phyloP scores from a whole-genome alignment of 2,113 vertebrate species.

The Melanerpes formicivorus region DNA sequence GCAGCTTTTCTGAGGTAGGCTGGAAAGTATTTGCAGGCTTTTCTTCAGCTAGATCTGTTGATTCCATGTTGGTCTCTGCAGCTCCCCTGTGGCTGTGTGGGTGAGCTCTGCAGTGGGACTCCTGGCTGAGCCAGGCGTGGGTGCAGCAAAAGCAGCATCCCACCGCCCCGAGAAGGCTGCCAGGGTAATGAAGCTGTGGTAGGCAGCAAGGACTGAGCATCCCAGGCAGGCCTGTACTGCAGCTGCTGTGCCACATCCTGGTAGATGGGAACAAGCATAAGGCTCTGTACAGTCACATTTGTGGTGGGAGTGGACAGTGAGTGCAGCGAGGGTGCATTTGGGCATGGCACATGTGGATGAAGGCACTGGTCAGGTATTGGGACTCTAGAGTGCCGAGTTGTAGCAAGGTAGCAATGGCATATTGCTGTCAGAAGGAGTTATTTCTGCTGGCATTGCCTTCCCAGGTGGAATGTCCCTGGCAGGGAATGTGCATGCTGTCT shows the following conservation, averaged over 20 bases:
- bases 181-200: background rate
- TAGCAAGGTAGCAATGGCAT: background rate
- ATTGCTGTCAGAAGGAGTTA: background rate
- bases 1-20: conserved; percentile 86
- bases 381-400: background rate
- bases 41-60: background rate
- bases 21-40: background rate
- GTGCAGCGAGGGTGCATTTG: background rate
- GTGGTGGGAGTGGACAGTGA: background rate
- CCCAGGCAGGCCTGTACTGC: background rate
- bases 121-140: conserved; percentile 1
- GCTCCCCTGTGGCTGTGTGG: conserved; percentile 44
- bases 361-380: background rate
- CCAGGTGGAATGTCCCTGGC: background rate
- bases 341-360: background rate
- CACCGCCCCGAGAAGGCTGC: background rate
- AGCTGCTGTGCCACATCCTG: background rate
- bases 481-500: background rate
- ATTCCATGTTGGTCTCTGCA: background rate
- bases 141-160: background rate
- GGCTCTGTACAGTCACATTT: background rate
- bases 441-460: background rate
- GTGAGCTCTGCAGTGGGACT: conserved; percentile 28
- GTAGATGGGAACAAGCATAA: background rate
- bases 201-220: background rate